Conservation (phyloP, 1,140 invertebrate genomes). For the Drosophila arizonae region DNA sequence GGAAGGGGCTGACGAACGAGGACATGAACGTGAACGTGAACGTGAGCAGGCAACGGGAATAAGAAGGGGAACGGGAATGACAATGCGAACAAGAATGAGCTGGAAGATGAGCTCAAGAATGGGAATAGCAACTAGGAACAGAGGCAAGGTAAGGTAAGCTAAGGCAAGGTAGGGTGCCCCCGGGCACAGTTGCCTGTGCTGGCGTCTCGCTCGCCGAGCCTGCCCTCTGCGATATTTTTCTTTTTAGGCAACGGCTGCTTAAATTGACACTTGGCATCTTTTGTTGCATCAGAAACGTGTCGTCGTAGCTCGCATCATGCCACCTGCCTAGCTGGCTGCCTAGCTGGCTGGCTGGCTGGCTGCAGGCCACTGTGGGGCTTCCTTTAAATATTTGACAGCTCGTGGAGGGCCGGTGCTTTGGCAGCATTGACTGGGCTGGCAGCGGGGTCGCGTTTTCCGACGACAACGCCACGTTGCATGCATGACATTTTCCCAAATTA, state of each 20-base stretch:
- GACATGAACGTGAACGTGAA: not conserved
- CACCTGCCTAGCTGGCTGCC: constrained; percentile 7
- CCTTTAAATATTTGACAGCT: constrained; percentile 52
- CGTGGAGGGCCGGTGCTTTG: constrained; percentile 9
- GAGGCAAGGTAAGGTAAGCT: not conserved
- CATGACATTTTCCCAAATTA: constrained; percentile 58
- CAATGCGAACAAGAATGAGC: constrained; percentile 17
- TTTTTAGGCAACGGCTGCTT: constrained; percentile 58
- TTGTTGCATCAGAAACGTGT: constrained; percentile 79
- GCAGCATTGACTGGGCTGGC: constrained; percentile 2
- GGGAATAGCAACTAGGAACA: constrained; percentile 8
- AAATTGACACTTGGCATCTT: constrained; percentile 81
- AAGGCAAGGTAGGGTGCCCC: constrained; percentile 32
- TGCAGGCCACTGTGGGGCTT: constrained; percentile 5
- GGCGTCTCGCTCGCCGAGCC: not conserved
- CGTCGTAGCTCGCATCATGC: constrained; percentile 31
- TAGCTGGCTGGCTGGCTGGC: too few species aligned
- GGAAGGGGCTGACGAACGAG: not conserved
- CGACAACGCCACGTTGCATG: constrained; percentile 31
- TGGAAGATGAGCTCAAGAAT: constrained; percentile 20
- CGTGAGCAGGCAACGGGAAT: not conserved
- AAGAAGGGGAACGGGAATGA: constrained; percentile 12
- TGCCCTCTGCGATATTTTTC: not conserved
- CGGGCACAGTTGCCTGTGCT: constrained; percentile 37
- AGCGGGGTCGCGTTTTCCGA: constrained; percentile 11